A percentile compares a stretch with the other conserved stretches of the same genome.
These are phyloP conservation scores for Taurulus bubalis DNA, from an alignment of 2,113 vertebrate species.

Conservation along the genomic window DNA sequence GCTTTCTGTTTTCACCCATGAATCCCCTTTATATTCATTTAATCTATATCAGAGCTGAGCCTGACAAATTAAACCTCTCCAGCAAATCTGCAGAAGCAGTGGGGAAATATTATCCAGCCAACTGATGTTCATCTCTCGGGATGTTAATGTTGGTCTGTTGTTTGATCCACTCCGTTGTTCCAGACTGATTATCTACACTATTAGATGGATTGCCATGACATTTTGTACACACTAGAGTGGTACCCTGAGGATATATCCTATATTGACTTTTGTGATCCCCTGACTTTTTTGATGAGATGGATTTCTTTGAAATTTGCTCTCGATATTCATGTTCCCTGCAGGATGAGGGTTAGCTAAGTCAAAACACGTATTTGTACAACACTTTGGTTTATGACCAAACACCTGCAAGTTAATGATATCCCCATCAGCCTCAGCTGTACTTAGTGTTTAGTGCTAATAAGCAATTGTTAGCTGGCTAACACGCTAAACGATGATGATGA, in stretches of 20 bases:
- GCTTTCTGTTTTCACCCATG: constrained; percentile 1
- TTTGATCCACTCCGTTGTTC: constrained; percentile 10
- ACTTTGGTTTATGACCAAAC: not conserved
- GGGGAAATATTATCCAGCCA: not conserved
- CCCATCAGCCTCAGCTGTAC: not conserved
- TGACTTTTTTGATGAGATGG: not conserved
- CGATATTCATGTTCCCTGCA: too few species aligned
- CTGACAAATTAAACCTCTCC: constrained; percentile 12
- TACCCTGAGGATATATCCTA: not conserved
- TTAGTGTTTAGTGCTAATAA: not conserved
- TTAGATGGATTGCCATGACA: not conserved
- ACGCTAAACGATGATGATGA: not conserved
- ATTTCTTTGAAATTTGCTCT: too few species aligned
- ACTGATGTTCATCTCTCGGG: not conserved
- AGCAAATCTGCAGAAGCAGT: constrained; percentile 3
- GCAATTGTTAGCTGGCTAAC: not conserved
- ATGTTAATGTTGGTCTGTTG: not conserved
- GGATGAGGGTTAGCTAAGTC: too few species aligned
- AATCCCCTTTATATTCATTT: constrained; percentile 52
- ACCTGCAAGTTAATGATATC: not conserved
- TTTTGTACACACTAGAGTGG: not conserved
- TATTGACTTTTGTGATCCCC: not conserved
- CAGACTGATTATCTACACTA: not conserved
- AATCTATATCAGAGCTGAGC: constrained; percentile 34
- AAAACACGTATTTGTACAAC: not conserved